These are phyloP conservation scores for Xylota sylvarum DNA, from an alignment of 2,888 invertebrate species.

Conservation along the genomic window DNA sequence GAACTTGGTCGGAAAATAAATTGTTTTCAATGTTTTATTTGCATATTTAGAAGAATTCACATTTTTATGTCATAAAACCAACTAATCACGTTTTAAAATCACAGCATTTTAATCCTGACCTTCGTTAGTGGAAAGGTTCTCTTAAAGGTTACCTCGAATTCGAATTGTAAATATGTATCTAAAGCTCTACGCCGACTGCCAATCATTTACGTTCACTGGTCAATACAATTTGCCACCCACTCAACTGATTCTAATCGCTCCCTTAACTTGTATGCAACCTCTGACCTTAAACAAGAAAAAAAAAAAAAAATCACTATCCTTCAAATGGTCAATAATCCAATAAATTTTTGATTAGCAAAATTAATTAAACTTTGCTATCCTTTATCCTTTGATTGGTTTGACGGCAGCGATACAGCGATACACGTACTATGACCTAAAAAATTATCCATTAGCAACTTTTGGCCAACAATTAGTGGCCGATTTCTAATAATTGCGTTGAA, in stretches of 20 bases:
- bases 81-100: no score
- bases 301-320: not conserved
- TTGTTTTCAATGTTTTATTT: constrained; percentile 1
- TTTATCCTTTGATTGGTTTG: constrained; percentile 3
- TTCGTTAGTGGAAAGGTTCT: no score
- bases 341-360: constrained; percentile 5
- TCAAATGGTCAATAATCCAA: not conserved
- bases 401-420: no score
- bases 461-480: constrained; percentile 26
- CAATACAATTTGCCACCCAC: not conserved
- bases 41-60: constrained; percentile 9
- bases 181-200: no score
- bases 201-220: no score
- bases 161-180: no score
- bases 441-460: constrained; percentile 35
- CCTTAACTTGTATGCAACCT: not conserved
- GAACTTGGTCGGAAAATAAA: constrained; percentile 20
- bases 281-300: not conserved
- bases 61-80: not conserved
- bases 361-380: not conserved
- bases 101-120: no score
- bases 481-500: constrained; percentile 31
- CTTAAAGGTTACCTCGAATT: no score
- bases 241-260: not conserved
- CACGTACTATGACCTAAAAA: not conserved